These are phyloP conservation scores for Callyntrura guangdongensis DNA, from an alignment of 2,888 invertebrate species.

Conservation along the genomic window DNA sequence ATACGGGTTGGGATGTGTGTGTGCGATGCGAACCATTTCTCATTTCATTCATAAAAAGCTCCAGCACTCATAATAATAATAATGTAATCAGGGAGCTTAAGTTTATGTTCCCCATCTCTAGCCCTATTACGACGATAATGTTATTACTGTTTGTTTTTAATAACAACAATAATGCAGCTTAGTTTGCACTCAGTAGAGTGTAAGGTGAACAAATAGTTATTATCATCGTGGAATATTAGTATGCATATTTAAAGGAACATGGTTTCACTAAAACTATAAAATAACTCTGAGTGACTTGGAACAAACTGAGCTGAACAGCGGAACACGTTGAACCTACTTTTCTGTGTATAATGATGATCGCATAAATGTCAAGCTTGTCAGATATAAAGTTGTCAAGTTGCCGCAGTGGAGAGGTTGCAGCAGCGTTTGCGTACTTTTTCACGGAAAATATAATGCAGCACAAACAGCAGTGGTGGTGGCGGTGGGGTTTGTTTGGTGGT, in stretches of 20 bases:
- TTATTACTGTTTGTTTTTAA: neutral
- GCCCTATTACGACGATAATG: constrained; percentile 1
- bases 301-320: constrained; percentile 75
- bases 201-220: constrained; percentile 37
- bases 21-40: constrained; percentile 3
- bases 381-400: constrained; percentile 80
- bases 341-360: constrained; percentile 75
- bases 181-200: constrained; percentile 21
- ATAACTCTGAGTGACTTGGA: constrained; percentile 75
- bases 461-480: neutral
- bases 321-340: constrained; percentile 75
- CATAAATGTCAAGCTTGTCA: constrained; percentile 81
- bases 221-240: constrained; percentile 34
- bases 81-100: constrained; percentile 61
- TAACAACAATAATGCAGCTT: neutral
- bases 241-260: constrained; percentile 28
- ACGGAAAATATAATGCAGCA: constrained; percentile 40
- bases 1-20: neutral
- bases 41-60: constrained; percentile 61
- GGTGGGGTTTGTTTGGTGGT: neutral
- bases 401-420: constrained; percentile 63
- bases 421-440: constrained; percentile 26
- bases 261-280: constrained; percentile 73
- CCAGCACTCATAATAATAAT: constrained; percentile 5
- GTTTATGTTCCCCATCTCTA: constrained; percentile 47